Base-by-base conservation (phyloP, 2,888 invertebrate species). In the Chymomyza fuscimana region DNA sequence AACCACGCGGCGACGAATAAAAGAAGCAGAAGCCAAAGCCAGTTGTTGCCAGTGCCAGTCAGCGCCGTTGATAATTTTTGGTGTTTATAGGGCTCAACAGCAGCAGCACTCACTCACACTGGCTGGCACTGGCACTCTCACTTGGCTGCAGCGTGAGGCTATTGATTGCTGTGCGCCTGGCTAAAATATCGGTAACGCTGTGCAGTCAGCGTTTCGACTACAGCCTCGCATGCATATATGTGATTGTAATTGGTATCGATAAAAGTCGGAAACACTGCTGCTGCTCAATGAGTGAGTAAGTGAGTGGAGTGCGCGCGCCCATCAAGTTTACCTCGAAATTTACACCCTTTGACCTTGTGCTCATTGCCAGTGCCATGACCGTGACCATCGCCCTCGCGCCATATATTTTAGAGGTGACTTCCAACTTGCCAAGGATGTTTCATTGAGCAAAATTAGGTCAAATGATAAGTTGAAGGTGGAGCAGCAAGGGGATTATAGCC, bases 131-230 rank as follows among this genome's bases (percentile, higher is more conserved):
- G 9, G 40, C 29, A 29, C 29, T 29, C 29, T 25, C 32, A 7
- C 9, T 7, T 65, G 73, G 72, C 76, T 73, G 65, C 66, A 69
- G 73, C 74, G 68, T 40, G 54, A 65, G 1, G 12, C 76, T 78
- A 5, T 1, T 1, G 52, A n/a, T 36, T 76, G 63, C 77, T 90
- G 91, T 60, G 73, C 65, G 74, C 91, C 91, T 91, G 72, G 81
- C 89, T 78, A 67, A 89, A 91, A 91, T 91, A 91, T 91, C 91
- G 91, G 91, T 91, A 91, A 91, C 86, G 86, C 84, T 89, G 88
- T 89, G 89, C 89, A 88, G 88, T 85, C 64, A 76, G 74, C 78
- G 79, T 66, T 19, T 65, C 65, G 59, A 65, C 52, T 64, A 64
- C 40, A 46, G 59, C 22, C 7, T 22, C 65, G 59, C 5, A 19